Percentiles rank a stretch among this genome's conserved stretches.
These are phyloP conservation scores for Urosaurus nigricauda DNA, from an alignment of 2,797 vertebrate genomes.

Conservation along the genomic window DNA sequence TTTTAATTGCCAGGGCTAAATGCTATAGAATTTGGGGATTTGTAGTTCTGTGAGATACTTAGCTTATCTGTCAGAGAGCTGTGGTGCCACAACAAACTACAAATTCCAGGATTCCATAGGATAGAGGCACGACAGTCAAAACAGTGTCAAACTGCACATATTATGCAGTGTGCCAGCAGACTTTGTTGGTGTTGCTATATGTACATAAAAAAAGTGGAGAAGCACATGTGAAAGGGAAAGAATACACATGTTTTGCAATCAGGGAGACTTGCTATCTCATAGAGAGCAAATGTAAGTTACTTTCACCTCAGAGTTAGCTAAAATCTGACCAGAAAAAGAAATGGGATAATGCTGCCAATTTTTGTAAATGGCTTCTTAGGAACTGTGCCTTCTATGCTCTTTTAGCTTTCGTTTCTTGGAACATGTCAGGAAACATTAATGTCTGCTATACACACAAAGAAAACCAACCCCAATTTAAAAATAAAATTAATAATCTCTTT, in stretches of 20 bases:
- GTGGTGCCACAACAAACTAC: no score
- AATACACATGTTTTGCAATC: constrained; percentile 59
- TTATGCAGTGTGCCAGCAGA: no score
- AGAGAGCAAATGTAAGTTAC: constrained; percentile 55
- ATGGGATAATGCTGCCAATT: constrained; percentile 41
- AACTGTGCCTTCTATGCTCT: constrained; percentile 35
- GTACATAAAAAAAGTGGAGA: neutral
- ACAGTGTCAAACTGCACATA: no score
- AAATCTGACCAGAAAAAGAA: constrained; percentile 63
- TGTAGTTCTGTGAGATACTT: no score
- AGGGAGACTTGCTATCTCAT: constrained; percentile 55
- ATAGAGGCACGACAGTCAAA: no score
- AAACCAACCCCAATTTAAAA: constrained; percentile 1
- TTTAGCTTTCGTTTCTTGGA: constrained; percentile 49
- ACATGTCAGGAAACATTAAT: constrained; percentile 22
- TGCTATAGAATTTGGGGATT: no score
- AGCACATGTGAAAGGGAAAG: neutral
- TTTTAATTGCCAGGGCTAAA: no score
- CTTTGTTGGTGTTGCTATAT: neutral
- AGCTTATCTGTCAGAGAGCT: no score
- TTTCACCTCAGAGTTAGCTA: constrained; percentile 35
- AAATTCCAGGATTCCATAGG: no score
- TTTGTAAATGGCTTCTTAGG: constrained; percentile 56
- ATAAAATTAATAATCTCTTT: constrained; percentile 36
- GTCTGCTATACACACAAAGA: neutral